phyloP scores from a whole-genome alignment of 2,888 invertebrate genomes.

The Cephonodes hylas region DNA sequence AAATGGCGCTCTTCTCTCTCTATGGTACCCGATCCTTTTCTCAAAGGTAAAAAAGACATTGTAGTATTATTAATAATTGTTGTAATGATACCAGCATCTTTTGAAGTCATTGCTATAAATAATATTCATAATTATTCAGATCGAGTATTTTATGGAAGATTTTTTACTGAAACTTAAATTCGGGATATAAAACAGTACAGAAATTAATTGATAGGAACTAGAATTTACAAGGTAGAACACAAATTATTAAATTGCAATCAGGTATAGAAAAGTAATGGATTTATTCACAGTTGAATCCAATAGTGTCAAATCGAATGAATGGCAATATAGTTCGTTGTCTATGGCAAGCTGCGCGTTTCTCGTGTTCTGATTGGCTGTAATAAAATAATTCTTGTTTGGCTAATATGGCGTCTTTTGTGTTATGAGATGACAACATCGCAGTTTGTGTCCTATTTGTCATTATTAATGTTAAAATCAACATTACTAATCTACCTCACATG shows the following conservation, averaged over 20 bases:
- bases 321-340: slow-evolving; percentile 21
- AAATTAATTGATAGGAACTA: too few relatives aligned
- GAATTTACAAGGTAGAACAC: too few relatives aligned
- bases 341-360: slow-evolving; percentile 30
- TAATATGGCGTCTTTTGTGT: slow-evolving; percentile 80
- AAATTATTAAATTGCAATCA: neutral
- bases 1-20: neutral
- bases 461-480: slow-evolving; percentile 53
- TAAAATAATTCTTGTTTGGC: slow-evolving; percentile 51
- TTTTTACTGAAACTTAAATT: too few relatives aligned
- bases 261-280: neutral
- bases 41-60: neutral
- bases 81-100: too few relatives aligned
- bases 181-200: too few relatives aligned
- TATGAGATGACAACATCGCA: slow-evolving; percentile 82
- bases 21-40: neutral
- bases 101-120: too few relatives aligned
- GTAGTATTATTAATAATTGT: too few relatives aligned
- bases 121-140: too few relatives aligned
- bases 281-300: neutral
- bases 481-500: slow-evolving; percentile 65
- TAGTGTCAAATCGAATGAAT: neutral
- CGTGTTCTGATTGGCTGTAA: slow-evolving; percentile 27
- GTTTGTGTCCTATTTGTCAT: slow-evolving; percentile 75
- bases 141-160: too few relatives aligned